Evolutionary conservation across 2,113 vertebrate species (phyloP).

Genomic region (Pomatostomus ruficeps): DNA sequence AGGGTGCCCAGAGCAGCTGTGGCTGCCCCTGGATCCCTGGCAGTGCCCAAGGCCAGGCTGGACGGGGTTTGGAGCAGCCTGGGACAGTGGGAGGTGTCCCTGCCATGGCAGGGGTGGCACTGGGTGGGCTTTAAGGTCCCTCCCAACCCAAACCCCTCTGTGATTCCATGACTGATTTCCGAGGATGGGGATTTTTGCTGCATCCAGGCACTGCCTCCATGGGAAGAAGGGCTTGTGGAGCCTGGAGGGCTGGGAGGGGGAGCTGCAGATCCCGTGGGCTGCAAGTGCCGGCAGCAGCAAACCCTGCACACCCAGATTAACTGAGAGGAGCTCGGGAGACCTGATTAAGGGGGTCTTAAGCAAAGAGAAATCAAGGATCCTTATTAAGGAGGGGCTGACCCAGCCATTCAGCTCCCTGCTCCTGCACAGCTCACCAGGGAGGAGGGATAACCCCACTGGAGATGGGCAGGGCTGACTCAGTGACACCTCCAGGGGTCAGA

Average conservation of each 20-base stretch:
- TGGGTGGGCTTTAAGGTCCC: rapidly evolving
- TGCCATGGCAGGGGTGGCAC: neutral
- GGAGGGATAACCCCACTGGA: neutral
- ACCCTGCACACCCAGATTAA: neutral
- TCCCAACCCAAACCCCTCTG: neutral
- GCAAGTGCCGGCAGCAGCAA: neutral
- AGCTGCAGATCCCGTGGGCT: neutral
- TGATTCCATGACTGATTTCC: neutral
- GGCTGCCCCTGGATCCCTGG: neutral
- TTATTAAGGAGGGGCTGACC: neutral
- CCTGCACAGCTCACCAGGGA: neutral
- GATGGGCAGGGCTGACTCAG: rapidly evolving
- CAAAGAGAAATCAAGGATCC: neutral
- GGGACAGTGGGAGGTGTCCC: rapidly evolving
- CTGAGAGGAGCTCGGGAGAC: rapidly evolving
- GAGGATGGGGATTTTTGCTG: neutral
- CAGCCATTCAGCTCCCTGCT: neutral
- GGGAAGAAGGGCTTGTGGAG: neutral
- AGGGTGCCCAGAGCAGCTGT: neutral
- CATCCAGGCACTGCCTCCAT: rapidly evolving
- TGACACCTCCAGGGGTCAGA: neutral
- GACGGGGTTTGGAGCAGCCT: rapidly evolving
- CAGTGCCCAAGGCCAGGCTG: rapidly evolving
- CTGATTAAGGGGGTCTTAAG: neutral
- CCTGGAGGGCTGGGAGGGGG: neutral